These are phyloP conservation scores for Alitta virens DNA, from an alignment of 2,888 invertebrate genomes.

Conservation along the genomic window DNA sequence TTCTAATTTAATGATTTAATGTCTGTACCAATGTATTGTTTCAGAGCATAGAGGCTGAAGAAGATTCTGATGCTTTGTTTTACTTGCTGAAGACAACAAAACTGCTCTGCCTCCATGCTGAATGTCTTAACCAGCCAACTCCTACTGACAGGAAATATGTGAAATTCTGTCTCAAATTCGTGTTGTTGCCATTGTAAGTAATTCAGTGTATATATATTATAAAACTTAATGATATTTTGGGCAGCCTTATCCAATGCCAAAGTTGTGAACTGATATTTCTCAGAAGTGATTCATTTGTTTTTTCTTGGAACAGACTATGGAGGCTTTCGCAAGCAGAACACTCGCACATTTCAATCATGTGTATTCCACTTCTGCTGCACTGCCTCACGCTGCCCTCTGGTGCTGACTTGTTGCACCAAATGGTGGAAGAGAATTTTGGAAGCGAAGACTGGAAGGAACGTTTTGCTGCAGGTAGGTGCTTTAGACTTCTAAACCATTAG, in stretches of 20 bases:
- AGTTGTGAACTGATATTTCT: too few relatives aligned
- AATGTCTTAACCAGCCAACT: constrained; percentile 82
- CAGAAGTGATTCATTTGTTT: too few relatives aligned
- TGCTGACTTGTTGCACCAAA: constrained; percentile 90
- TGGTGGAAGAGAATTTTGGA: constrained; percentile 93
- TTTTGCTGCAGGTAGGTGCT: constrained; percentile 78
- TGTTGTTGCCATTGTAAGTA: constrained; percentile 83
- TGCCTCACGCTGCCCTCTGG: constrained; percentile 92
- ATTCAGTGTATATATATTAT: too few relatives aligned
- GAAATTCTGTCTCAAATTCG: constrained; percentile 93
- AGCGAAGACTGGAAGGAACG: constrained; percentile 82
- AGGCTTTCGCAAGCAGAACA: constrained; percentile 85
- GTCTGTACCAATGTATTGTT: too few relatives aligned
- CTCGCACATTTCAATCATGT: constrained; percentile 89
- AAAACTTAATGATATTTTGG: too few relatives aligned
- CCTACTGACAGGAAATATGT: constrained; percentile 88
- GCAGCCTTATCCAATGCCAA: too few relatives aligned
- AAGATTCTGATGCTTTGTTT: constrained; percentile 87
- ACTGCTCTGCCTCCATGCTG: constrained; percentile 86
- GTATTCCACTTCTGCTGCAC: constrained; percentile 89
- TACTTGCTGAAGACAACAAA: constrained; percentile 89
- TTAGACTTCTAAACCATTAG: too few relatives aligned
- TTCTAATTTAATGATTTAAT: too few relatives aligned
- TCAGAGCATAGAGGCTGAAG: constrained; percentile 58
- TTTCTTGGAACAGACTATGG: constrained; percentile 88